Conservation (phyloP, 1,140 invertebrate genomes). For the Phortica variegata region DNA sequence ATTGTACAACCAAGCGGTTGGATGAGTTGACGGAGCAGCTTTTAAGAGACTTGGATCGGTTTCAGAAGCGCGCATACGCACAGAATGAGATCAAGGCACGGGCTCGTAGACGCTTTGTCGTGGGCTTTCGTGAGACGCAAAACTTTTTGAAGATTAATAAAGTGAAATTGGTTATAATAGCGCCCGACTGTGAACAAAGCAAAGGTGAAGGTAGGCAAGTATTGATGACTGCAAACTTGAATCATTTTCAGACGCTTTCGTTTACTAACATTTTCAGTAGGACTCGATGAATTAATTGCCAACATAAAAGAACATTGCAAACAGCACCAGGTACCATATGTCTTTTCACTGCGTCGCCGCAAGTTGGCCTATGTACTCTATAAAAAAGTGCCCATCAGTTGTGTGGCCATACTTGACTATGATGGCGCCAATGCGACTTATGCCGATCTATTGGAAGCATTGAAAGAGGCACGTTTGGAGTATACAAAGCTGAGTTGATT, state of each 20-base stretch:
- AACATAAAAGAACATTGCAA: constrained; percentile 36
- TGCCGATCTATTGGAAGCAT: constrained; percentile 24
- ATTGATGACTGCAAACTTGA: background rate
- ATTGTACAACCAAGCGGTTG: constrained; percentile 34
- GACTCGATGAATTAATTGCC: constrained; percentile 35
- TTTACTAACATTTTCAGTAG: constrained; percentile 16
- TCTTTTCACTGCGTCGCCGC: constrained; percentile 37
- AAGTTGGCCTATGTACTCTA: constrained; percentile 36
- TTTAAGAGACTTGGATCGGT: constrained; percentile 61
- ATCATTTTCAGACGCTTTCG: background rate
- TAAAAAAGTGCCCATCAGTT: constrained; percentile 45
- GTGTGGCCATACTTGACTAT: constrained; percentile 45
- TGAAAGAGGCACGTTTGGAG: constrained; percentile 22
- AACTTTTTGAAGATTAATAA: constrained; percentile 62
- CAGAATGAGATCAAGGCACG: constrained; percentile 64
- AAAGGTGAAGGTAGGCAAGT: constrained; percentile 25
- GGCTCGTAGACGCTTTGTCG: constrained; percentile 61
- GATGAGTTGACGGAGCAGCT: constrained; percentile 40
- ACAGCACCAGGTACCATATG: constrained; percentile 33
- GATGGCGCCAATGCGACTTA: constrained; percentile 38
- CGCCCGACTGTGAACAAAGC: constrained; percentile 59
- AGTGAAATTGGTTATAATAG: constrained; percentile 64
- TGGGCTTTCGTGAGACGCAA: constrained; percentile 64
- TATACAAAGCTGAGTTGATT: constrained; percentile 38
- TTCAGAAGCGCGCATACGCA: constrained; percentile 64